A percentile compares a stretch with the other conserved stretches of the same genome.
Evolutionary conservation across 2,113 vertebrate genomes (phyloP).

Genomic region (Gymnogyps californianus): DNA sequence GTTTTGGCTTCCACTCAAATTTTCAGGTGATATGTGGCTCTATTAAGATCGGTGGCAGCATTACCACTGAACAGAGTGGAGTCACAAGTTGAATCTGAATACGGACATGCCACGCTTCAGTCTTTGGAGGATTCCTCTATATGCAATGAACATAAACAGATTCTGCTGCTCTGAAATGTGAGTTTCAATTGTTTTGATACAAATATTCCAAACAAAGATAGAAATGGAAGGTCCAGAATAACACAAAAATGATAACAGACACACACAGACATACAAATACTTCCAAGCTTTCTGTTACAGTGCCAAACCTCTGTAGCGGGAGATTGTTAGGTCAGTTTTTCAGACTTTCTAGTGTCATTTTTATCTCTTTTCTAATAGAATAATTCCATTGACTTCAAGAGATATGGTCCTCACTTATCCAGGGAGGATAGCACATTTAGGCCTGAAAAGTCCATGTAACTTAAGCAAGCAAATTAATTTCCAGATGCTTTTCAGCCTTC

Average conservation of each 20-base stretch:
- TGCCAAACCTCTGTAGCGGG: neutral
- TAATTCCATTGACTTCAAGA: neutral
- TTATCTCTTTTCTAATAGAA: neutral
- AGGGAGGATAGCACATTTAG: neutral
- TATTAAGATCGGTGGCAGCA: neutral
- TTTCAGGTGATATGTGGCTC: neutral
- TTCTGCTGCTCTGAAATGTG: neutral
- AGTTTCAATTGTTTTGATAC: neutral
- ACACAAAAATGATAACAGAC: neutral
- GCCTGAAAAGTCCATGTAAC: neutral
- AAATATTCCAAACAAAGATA: neutral
- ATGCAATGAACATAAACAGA: neutral
- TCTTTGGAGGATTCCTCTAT: neutral
- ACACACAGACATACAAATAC: neutral
- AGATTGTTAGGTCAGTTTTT: neutral
- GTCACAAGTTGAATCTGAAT: neutral
- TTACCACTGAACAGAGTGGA: neutral
- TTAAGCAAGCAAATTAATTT: neutral
- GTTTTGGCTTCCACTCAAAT: neutral
- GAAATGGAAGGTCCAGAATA: neutral
- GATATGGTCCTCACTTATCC: neutral
- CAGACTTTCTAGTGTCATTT: neutral
- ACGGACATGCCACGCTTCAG: fast-evolving
- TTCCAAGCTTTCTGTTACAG: neutral
- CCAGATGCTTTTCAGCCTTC: neutral